phyloP scores from a whole-genome alignment of 92 coral and sea anemone species.

The Micromussa lordhowensis region DNA sequence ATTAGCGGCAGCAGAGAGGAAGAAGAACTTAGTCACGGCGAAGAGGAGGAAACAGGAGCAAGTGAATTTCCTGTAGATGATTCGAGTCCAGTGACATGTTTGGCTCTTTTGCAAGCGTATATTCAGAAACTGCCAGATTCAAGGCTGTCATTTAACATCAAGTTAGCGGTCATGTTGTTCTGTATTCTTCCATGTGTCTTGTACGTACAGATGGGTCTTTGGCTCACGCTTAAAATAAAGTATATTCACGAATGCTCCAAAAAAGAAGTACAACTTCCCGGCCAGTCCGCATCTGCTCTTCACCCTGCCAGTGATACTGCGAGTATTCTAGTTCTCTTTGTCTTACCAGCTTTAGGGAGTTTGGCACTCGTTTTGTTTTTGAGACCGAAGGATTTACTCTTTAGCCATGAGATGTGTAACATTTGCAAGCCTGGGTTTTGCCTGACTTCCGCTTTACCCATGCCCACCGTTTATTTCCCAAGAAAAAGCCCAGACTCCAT shows the following conservation, averaged over 20 bases:
- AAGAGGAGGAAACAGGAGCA: background rate
- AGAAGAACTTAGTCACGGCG: background rate
- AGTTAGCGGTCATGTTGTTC: background rate
- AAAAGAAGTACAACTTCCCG: background rate
- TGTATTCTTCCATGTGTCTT: background rate
- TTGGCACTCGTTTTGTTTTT: background rate
- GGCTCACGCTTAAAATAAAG: background rate
- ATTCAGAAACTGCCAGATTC: background rate
- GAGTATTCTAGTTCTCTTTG: too few species aligned
- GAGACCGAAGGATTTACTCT: conserved; percentile 3
- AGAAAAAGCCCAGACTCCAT: background rate
- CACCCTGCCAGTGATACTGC: too few species aligned
- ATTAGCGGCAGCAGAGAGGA: background rate
- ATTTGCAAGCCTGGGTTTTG: background rate
- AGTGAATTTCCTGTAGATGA: background rate
- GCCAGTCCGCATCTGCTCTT: background rate
- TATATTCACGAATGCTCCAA: background rate
- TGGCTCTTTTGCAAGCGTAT: background rate
- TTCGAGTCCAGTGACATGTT: background rate
- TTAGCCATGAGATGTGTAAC: too few species aligned
- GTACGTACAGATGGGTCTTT: background rate
- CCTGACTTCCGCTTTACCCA: too few species aligned
- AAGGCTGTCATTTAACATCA: conserved; percentile 1
- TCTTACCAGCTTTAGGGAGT: background rate
- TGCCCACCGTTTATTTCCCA: background rate